Conservation (phyloP, 2,888 invertebrate genomes). For the Koerneria pararmatus region DNA sequence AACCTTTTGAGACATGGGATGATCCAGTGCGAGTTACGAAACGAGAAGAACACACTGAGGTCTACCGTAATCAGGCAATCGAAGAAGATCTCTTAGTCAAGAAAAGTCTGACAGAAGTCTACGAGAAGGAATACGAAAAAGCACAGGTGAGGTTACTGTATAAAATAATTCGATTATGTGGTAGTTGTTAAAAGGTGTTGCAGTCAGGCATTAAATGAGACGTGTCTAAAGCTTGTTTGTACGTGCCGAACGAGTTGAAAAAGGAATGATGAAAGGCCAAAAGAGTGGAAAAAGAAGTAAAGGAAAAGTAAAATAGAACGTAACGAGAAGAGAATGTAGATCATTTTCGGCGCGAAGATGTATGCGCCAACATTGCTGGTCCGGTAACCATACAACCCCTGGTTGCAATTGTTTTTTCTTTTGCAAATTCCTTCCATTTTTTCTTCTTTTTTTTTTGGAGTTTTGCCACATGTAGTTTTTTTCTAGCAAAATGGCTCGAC, state of each 20-base stretch:
- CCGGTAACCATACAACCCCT: background rate
- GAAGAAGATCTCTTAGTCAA: conserved; percentile 23
- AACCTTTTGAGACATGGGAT: conserved; percentile 20
- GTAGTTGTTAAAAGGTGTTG: background rate
- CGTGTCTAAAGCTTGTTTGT: no score
- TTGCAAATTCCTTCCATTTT: background rate
- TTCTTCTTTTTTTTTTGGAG: background rate
- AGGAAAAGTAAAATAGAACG: no score
- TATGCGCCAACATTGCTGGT: no score
- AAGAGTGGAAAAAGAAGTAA: no score
- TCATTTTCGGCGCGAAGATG: no score
- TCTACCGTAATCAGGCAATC: conserved; percentile 14
- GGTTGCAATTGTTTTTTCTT: background rate
- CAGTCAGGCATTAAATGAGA: background rate
- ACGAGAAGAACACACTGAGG: conserved; percentile 17
- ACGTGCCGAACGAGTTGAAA: no score
- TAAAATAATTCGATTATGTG: no score
- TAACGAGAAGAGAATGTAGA: no score
- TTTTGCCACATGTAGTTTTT: background rate
- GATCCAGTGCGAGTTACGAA: conserved; percentile 19
- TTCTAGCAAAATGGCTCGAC: background rate
- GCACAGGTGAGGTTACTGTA: conserved; percentile 12
- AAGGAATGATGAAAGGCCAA: no score
- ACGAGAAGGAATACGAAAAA: conserved; percentile 25
- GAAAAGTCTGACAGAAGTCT: conserved; percentile 19